Evolutionary conservation across 37 sponge, comb jelly and placozoan species (phyloP).

Genomic region (Cladorhizidae sp.): DNA sequence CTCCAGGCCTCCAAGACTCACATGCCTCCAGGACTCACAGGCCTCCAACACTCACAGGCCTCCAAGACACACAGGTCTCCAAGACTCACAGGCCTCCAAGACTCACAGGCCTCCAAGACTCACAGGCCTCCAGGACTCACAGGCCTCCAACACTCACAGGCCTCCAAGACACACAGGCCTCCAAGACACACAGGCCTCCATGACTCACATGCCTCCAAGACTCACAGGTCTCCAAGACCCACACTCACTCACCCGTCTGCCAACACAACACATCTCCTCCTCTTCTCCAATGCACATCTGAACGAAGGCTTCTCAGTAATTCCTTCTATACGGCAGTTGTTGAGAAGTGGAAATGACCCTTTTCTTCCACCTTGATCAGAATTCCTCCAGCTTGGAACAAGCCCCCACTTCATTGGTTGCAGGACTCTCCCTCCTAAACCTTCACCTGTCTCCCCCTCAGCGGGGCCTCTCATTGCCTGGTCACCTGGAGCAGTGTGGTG

Average conservation of each 20-base stretch:
- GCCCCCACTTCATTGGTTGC: constrained; percentile 94
- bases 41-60: too few relatives aligned
- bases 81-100: too few relatives aligned
- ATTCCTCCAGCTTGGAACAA: constrained; percentile 89
- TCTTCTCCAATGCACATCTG: constrained; percentile 62
- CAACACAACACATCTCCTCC: constrained; percentile 87
- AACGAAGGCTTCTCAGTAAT: constrained; percentile 88
- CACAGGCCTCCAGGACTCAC: too few relatives aligned
- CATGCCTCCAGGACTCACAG: too few relatives aligned
- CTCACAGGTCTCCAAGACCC: too few relatives aligned
- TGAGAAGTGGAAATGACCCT: constrained; percentile 58
- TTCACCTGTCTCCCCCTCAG: neutral
- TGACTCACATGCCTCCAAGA: too few relatives aligned
- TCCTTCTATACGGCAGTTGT: constrained; percentile 86
- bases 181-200: too few relatives aligned
- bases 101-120: too few relatives aligned
- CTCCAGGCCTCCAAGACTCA: too few relatives aligned
- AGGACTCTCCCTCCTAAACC: constrained; percentile 67
- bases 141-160: too few relatives aligned
- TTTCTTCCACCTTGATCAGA: constrained; percentile 22
- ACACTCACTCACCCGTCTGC: constrained; percentile 66
- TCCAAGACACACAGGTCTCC: too few relatives aligned
- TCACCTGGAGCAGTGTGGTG: neutral
- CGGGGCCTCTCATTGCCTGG: neutral
- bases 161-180: too few relatives aligned